Base-by-base conservation (phyloP, 2,888 invertebrate species). In the Isoperla grammatica region DNA sequence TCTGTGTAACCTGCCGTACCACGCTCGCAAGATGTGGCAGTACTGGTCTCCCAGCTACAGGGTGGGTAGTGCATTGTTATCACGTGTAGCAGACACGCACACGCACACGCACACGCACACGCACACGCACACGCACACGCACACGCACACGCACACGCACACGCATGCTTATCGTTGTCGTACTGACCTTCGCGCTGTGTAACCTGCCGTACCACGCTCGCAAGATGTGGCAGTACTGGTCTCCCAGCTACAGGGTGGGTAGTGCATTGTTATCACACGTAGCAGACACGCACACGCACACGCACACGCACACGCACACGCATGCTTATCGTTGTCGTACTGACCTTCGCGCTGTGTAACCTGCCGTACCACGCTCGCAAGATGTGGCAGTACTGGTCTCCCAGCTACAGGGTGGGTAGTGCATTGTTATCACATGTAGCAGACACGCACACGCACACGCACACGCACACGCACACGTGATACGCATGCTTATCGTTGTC, bases 161-260 rank as follows among this genome's bases (percentile, higher is more conserved):
- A n/a, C 85, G 90, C 64, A 89, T 95, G 84, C 80, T 95, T 66
- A 88, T 95, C 63, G 87, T 90, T 23, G 89, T 95, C 50, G 93
- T 95, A 53, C 80, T 90, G 65, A 87, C 90, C 57, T 95, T 95
- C 74, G 92, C 93, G 15, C 71, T 93, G 39, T 93, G 94, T 76
- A 92, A 94, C 74, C 77, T 95, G 63, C 95, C 95, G 0, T 88
- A 90, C 75, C 94, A 95, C 75, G 88, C 87, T 1, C 81, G 93
- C 40, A 90, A 90, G 72, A 84, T 91, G 81, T 90, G 91, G 88
- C 88, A 89, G 71, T 87, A 89, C 73, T 91, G 88, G 88, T 83
- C 84, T 64, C 78, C 78, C 55, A 80, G 79, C 64, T 87, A 86
- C 73, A 79, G 83, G 65, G 88, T 87, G 63, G 81, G 83, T 68